Base-by-base conservation (phyloP, 2,113 vertebrate species). In the Capreolus pygargus region DNA sequence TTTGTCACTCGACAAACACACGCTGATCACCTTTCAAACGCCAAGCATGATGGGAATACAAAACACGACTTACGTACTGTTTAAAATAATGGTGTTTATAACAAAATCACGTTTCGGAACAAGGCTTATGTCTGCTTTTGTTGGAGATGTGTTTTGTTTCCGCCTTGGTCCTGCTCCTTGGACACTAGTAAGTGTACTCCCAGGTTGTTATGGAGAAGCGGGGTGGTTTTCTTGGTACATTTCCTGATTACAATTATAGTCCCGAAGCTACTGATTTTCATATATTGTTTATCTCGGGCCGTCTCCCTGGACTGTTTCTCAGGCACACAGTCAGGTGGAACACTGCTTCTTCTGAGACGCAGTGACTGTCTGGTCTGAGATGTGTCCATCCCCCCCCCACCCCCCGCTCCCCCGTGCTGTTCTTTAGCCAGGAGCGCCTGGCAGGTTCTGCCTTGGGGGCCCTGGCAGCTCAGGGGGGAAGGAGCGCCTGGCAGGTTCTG, bases 321-420 rank as follows among this genome's bases (percentile, higher is more conserved):
- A 45, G 74, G 39, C n/a, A 33, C 30, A 45, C 9, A 43, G 5
- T 52, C 39, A 33, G 21, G 17, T 5, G 52, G 78, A 74, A 39
- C 52, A 33, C 28, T 58, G 30, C 30, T 57, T 79, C 50, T 86
- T 78, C 70, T 58, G 33, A 74, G 82, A 76, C 3, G 33, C 0
- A 30, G n/a, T 23, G 23, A 16, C 47, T 60, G 5, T 87, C 21
- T 47, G 3, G 47, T 52, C 54, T 52, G 91, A 50, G 39, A 50
- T 27, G 33, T n/a, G 58, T 45, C 30, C 28, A 1, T 21, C 21
- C 4, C 30, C 57, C 45, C 76, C 36, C 21, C 16, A 6, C 21
- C 10, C 45, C 60, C 13, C n/a, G 6, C 14, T 30, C 47, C 47
- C 70, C 50, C 1, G 0, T 3, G 47, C 10, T 39, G n/a, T 36